These are phyloP conservation scores for Andrena marginata DNA, from an alignment of 2,888 invertebrate genomes.

Conservation along the genomic window DNA sequence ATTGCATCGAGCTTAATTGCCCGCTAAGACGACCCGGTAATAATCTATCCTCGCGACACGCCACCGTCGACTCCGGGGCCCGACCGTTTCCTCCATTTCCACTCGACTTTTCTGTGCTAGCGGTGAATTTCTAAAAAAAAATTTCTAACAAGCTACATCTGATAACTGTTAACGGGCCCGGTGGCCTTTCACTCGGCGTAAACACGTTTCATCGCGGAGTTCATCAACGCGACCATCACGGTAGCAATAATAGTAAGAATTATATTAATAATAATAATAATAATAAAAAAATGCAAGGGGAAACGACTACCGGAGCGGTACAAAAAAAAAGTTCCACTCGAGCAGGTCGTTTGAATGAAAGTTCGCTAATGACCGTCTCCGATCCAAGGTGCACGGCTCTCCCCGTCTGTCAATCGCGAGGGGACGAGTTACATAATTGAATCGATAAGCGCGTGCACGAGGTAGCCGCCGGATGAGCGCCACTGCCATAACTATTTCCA, in stretches of 20 bases:
- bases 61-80: constrained; percentile 30
- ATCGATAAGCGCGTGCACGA: constrained; percentile 74
- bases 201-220: too few species aligned
- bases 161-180: too few species aligned
- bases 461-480: constrained; percentile 72
- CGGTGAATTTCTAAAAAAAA: too few species aligned
- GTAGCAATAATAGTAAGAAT: too few species aligned
- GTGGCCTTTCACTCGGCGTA: too few species aligned
- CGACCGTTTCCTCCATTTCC: constrained; percentile 5
- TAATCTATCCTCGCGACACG: constrained; percentile 42
- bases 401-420: constrained; percentile 34
- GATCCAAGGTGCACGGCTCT: constrained; percentile 8
- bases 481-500: constrained; percentile 84
- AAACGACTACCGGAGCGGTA: background rate
- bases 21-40: constrained; percentile 46
- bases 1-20: constrained; percentile 57
- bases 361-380: constrained; percentile 22
- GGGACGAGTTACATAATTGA: constrained; percentile 78
- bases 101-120: background rate
- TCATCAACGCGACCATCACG: too few species aligned
- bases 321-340: background rate
- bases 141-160: too few species aligned
- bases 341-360: constrained; percentile 16
- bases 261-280: too few species aligned
- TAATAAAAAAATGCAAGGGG: too few species aligned